Evolutionary conservation across 2,113 vertebrate genomes (phyloP), one percentile per base, ranked within the genome.

Genomic region (Prinia subflava): DNA sequence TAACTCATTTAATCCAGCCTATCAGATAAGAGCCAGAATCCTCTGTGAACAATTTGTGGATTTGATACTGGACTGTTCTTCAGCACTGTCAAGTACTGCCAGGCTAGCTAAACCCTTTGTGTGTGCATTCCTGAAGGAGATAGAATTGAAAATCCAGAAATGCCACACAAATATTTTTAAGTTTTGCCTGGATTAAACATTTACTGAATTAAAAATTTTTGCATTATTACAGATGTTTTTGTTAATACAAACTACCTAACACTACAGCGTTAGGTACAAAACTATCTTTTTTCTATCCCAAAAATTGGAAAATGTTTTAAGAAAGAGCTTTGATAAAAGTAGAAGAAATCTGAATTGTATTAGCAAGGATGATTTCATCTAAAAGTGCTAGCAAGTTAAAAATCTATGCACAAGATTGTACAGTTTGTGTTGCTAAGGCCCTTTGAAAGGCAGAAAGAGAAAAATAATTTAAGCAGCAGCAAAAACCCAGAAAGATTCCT

Each of bases 41-140:
- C 9, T 44, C 21, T 23, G 4, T 11, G 42, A 30, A 37, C 3
- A 47, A 10, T 28, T 35, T 0, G 0, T 39, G 10, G 11, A 19
- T 63, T 57, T 74, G 52, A 7, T 64, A 50, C 3, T 7, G 2
- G 52, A 30, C 16, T 64, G 8, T n/a, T 77, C 46, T 41, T 64
- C 35, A 44, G 14, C 31, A 2, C 3, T 18, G 10, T 7, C 1
- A 2, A 49, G 47, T 78, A 64, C 21, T 50, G 15, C 8, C 19
- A 70, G 28, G 12, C 8, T 74, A 33, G 15, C 13, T 15, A 65
- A 69, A 18, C 10, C 12, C 8, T 59, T 73, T 64, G 12, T 15
- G 11, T 25, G 37, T 2, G 2, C 0, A 25, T 10, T 19, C 9
- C 2, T 69, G 11, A 13, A n/a, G n/a, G 20, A 81, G 60, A 41